Evolutionary conservation across 2,888 invertebrate genomes (phyloP), one percentile per base, ranked within the genome.

Genomic region (Synanthedon formicaeformis): DNA sequence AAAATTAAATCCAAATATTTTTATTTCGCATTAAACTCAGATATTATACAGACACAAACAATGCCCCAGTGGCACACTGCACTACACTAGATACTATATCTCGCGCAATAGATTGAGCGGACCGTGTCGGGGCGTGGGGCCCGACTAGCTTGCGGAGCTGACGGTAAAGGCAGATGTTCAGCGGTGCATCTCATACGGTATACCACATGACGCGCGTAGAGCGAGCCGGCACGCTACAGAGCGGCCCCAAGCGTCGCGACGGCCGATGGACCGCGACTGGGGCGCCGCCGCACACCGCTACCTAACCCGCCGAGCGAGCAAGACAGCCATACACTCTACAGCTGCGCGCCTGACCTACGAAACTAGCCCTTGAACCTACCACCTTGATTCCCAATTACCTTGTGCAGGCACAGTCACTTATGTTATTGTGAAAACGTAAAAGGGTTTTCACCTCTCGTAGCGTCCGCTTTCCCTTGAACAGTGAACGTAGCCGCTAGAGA

Each of bases 221-320:
- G 58, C 58, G 78, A 79, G 74, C 75, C 85, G 83, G 75, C 81
- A 80, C 81, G 81, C 81, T 76, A 73, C 82, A 71, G 69, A 73
- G 76, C 80, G 77, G 79, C 82, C 81, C 80, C 83, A 73, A 82
- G 80, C 84, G 83, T 85, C 86, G 86, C 86, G 82, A 80, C 84
- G 85, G 85, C 85, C 85, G 86, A 81, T 85, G 75, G 79, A 86
- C 84, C 84, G 85, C 86, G 87, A 88, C 86, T 87, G 86, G 82
- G 78, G 80, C 83, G 81, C 72, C 78, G 75, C 73, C 75, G 81
- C 78, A 81, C 84, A 81, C 73, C 78, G 80, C 83, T 78, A 77
- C 79, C 82, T 80, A 78, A 78, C 76, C 80, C 82, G 77, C 70
- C 76, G 84, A 69, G 80, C 70, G 87, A 85, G 83, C 82, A 75